Evolutionary conservation across 2,797 vertebrate genomes (phyloP).

Genomic region (Enteromius paludinosus): DNA sequence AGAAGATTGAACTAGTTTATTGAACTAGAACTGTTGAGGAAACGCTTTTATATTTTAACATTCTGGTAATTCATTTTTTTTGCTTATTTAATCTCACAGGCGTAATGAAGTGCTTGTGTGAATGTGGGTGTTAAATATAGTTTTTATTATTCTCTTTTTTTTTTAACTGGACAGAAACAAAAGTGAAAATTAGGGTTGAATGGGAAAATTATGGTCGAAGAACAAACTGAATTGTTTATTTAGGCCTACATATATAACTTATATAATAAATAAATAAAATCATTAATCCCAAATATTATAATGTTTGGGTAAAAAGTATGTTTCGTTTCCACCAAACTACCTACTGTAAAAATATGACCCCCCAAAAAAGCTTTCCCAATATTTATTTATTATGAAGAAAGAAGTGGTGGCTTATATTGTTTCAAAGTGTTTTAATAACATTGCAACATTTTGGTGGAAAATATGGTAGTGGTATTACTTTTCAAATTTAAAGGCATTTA

Average conservation of each 20-base stretch:
- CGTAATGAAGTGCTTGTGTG: background rate
- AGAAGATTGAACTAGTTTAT: too few relatives aligned
- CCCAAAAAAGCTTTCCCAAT: too few relatives aligned
- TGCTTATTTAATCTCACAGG: background rate
- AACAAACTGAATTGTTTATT: background rate
- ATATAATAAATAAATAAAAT: background rate
- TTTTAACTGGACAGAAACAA: background rate
- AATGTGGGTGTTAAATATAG: too few relatives aligned
- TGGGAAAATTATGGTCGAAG: background rate
- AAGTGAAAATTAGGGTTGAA: background rate
- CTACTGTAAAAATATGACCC: background rate
- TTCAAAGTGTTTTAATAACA: background rate
- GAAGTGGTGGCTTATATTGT: background rate
- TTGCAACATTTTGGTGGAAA: background rate
- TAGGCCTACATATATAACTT: background rate
- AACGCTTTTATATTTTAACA: conserved; percentile 1
- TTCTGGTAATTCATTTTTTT: background rate
- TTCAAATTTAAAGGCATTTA: background rate
- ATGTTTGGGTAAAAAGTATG: background rate
- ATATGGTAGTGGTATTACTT: background rate
- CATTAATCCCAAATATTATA: background rate
- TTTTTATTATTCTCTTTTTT: background rate
- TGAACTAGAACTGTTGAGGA: background rate
- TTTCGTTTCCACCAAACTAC: background rate
- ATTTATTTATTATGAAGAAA: background rate